Percentiles rank a stretch among this genome's conserved stretches.
Evolutionary conservation across 2,113 vertebrate species (phyloP).

Genomic region (Elephantulus edwardii): DNA sequence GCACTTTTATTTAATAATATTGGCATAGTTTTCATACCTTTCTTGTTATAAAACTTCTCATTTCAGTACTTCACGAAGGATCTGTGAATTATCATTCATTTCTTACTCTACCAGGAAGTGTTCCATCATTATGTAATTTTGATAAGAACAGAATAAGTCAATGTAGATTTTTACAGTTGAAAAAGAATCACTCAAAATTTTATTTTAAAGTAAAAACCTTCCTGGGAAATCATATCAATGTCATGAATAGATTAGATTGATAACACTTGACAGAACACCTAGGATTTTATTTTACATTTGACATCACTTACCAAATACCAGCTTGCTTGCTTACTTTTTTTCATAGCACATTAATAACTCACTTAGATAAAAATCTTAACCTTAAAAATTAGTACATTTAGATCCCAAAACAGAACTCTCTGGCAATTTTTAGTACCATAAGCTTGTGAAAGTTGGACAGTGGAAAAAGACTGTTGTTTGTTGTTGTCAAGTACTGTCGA

Average conservation of each 20-base stretch:
- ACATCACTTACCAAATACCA: not conserved
- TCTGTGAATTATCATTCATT: not conserved
- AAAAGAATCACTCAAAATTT: constrained; percentile 42
- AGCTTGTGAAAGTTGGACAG: too few relatives aligned
- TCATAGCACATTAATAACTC: not conserved
- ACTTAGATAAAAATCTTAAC: not conserved
- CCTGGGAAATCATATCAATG: not conserved
- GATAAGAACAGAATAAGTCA: constrained; percentile 46
- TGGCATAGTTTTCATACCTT: not conserved
- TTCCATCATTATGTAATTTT: constrained; percentile 49
- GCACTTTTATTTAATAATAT: not conserved
- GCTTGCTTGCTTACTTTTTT: too few relatives aligned
- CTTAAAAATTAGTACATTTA: constrained; percentile 39
- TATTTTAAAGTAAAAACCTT: constrained; percentile 32
- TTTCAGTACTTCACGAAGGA: not conserved
- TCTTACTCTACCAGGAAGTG: not conserved
- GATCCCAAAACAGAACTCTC: not conserved
- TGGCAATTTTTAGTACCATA: too few relatives aligned
- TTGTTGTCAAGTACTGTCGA: too few relatives aligned
- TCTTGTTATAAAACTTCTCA: not conserved
- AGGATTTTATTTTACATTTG: constrained; percentile 52
- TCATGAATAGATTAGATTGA: constrained; percentile 19
- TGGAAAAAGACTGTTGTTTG: too few relatives aligned
- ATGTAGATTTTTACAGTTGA: constrained; percentile 2
- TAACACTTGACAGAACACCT: constrained; percentile 17